Evolutionary conservation across 2,888 invertebrate species (phyloP), one percentile per base, ranked within the genome.

Genomic region (Hyposoter dolosus): DNA sequence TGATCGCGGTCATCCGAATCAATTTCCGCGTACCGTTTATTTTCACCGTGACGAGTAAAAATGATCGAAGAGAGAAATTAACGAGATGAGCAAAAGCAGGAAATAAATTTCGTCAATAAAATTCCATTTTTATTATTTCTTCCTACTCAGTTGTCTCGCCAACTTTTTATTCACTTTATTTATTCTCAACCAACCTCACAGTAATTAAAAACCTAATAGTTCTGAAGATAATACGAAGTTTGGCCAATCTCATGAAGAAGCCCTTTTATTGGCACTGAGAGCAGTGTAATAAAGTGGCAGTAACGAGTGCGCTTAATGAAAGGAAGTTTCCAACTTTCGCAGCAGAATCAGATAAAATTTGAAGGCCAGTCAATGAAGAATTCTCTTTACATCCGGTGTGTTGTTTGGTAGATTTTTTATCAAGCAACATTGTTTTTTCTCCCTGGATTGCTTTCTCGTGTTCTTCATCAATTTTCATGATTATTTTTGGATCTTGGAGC

Each of bases 1-100:
- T 23, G 40, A 56, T 71, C 74, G 75, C 82, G 69, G 82, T 81
- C 72, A 81, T 85, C 79, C 65, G 72, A 87, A 87, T 87, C 84
- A 84, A 87, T 87, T 75, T 84, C 32, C 75, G 23, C 4, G 28
- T 66, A 56, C 32, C 69, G 78, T 85, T 87, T 83, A 85, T 83
- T 78, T 85, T 65, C 53, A 56, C 65, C n/a, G 45, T 23, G 28
- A 69, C 71, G 60, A 65, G 60, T 12, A 40, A 65, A 56, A 66
- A 68, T 82, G 23, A 84, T 79, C 72, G 53, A 47, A 53, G 40
- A 35, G 47, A 75, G 45, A 63, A 63, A 43, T 35, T 15, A 63
- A 28, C 23, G 47, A 43, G 53, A 78, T 28, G 53, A 56, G 28
- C 4, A 9, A 10, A 56, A 56, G 12, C 28, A 28, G 60, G 5